Percentiles rank a stretch among this genome's conserved stretches.
These are phyloP conservation scores for Anoncus sp. DNA, from an alignment of 2,888 invertebrate species.

Conservation along the genomic window DNA sequence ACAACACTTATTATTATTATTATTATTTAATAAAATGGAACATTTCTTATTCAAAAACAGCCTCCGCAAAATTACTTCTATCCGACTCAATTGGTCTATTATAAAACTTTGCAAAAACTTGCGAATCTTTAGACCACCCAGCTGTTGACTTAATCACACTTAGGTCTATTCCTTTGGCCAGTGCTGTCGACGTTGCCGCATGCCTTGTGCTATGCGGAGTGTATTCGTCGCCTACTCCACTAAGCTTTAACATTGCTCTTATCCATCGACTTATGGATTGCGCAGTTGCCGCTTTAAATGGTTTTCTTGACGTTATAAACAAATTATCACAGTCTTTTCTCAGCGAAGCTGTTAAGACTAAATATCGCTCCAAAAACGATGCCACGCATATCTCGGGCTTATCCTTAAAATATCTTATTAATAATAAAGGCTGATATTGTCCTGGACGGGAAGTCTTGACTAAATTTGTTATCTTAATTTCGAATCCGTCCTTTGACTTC, in stretches of 20 bases:
- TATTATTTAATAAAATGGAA: conserved; percentile 10
- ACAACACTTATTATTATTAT: no score
- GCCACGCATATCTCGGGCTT: conserved; percentile 44
- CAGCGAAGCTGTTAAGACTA: conserved; percentile 25
- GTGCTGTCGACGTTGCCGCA: conserved; percentile 38
- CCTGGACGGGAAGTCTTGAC: conserved; percentile 50
- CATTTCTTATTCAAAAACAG: conserved; percentile 13
- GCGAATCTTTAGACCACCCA: conserved; percentile 41
- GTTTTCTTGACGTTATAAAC: conserved; percentile 47
- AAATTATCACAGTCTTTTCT: conserved; percentile 38
- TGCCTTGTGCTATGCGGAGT: conserved; percentile 43
- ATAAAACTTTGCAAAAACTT: conserved; percentile 43
- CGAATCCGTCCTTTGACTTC: conserved; percentile 26
- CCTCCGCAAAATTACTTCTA: conserved; percentile 22
- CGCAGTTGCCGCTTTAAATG: conserved; percentile 44
- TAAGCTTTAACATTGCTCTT: conserved; percentile 27
- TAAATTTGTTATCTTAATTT: conserved; percentile 48
- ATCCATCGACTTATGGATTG: conserved; percentile 50
- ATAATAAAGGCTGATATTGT: conserved; percentile 31
- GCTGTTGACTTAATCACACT: conserved; percentile 49
- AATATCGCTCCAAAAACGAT: conserved; percentile 34
- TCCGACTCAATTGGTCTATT: conserved; percentile 41
- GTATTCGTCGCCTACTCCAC: conserved; percentile 33
- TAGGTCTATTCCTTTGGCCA: conserved; percentile 42
- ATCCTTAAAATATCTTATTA: conserved; percentile 42